Evolutionary conservation across 2,888 invertebrate genomes (phyloP), one percentile per base, ranked within the genome.

Genomic region (Drosophila affinis): DNA sequence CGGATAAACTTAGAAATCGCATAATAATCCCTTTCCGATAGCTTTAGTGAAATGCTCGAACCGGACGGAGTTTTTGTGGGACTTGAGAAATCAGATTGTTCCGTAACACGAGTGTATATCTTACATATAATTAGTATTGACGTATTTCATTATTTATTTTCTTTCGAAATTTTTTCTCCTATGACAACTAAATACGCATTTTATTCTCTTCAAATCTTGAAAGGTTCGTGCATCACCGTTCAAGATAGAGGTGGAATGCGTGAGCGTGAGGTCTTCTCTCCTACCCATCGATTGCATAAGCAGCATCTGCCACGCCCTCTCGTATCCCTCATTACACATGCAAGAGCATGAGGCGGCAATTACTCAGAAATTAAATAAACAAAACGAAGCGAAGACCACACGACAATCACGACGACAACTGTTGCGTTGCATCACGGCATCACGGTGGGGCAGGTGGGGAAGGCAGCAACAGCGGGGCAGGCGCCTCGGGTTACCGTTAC

Each of bases 311-410:
- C 57, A 72, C 67, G 63, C 57, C 62, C 21, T 52, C 34, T 10
- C 60, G 47, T n/a, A 57, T 78, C 49, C 69, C 76, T 77, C 82
- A 87, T 86, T 86, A 79, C 76, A 87, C 76, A 86, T 86, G 89
- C 85, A 87, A 81, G 85, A 87, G 87, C 87, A 88, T 87, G 88
- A 78, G 72, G 75, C 69, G 76, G 76, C 79, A 85, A 87, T 81
- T 84, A 87, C 87, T 80, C 75, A 74, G 79, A 85, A 87, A 88
- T 83, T 81, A 84, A 87, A 81, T 76, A 76, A 84, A 85, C 79
- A 77, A 86, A 83, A 73, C 76, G 78, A 72, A 78, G 62, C 52
- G 74, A 47, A 68, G 45, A 27, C 58, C 53, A 59, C 60, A 59
- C 58, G 51, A 59, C 63, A 59, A 60, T 49, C 53, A 64, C 72